Percentiles rank a stretch among this genome's conserved stretches.
These are phyloP conservation scores for Drosophila melanosoma DNA, from an alignment of 2,888 invertebrate genomes.

Conservation along the genomic window DNA sequence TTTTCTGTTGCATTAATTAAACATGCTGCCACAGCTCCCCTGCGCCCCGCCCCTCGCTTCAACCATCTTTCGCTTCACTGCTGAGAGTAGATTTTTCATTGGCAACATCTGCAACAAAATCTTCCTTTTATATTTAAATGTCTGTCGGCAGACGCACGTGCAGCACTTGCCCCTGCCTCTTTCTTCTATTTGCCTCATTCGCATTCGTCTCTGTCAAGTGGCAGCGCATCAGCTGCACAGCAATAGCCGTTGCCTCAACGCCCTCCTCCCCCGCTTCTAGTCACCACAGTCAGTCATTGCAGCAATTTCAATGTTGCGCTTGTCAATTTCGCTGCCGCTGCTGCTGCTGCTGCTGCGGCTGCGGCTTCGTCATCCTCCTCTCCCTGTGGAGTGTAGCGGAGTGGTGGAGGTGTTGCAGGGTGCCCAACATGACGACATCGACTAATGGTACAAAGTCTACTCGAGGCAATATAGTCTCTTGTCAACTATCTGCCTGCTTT, in stretches of 20 bases:
- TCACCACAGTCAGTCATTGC: conserved; percentile 75
- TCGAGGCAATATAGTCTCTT: conserved; percentile 25
- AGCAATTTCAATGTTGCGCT: conserved; percentile 80
- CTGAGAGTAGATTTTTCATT: conserved; percentile 64
- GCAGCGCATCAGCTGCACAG: conserved; percentile 52
- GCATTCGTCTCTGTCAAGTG: conserved; percentile 81
- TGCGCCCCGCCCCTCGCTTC: neutral
- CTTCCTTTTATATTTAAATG: conserved; percentile 79
- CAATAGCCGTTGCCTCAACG: conserved; percentile 20
- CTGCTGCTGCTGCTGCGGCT: conserved; percentile 41
- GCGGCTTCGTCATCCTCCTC: conserved; percentile 1
- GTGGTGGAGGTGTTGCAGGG: neutral
- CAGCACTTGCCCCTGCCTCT: conserved; percentile 47
- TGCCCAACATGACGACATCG: conserved; percentile 31
- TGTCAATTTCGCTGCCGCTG: conserved; percentile 68
- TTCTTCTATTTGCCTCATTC: conserved; percentile 27
- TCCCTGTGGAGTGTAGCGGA: neutral
- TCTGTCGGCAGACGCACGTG: conserved; percentile 76
- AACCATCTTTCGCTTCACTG: neutral
- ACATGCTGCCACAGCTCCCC: conserved; percentile 69
- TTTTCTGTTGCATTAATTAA: conserved; percentile 80
- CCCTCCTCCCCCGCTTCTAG: neutral
- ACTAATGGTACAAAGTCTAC: conserved; percentile 36
- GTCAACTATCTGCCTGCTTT: conserved; percentile 22
- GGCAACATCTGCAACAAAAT: conserved; percentile 78